phyloP scores from a whole-genome alignment of 1,140 invertebrate species.

The Physella acuta region DNA sequence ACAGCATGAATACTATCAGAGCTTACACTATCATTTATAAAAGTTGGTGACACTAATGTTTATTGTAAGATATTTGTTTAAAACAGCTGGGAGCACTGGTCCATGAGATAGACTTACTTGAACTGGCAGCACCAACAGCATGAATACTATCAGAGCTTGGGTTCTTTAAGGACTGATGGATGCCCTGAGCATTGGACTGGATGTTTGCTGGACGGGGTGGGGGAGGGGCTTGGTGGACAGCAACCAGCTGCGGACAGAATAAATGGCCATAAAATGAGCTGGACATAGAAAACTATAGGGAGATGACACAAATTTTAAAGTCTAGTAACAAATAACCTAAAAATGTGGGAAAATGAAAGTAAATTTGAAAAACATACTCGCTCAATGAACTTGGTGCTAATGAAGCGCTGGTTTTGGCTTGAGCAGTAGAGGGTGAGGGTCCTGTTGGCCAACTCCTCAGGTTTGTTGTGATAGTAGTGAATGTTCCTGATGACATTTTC shows the following conservation, averaged over 20 bases:
- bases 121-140: conserved; percentile 29
- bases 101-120: conserved; percentile 33
- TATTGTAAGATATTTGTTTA: too few species aligned
- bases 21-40: too few species aligned
- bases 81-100: too few species aligned
- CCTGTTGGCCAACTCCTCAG: conserved; percentile 83
- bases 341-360: too few species aligned
- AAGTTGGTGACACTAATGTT: too few species aligned
- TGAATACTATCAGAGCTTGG: conserved; percentile 8
- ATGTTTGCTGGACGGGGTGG: conserved; percentile 21
- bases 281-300: too few species aligned
- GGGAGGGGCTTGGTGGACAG: conserved; percentile 31
- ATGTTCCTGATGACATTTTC: conserved; percentile 81
- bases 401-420: conserved; percentile 87
- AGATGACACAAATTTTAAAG: too few species aligned
- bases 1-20: too few species aligned
- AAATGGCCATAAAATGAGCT: too few species aligned
- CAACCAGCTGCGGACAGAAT: conserved; percentile 36
- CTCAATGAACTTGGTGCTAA: conserved; percentile 91
- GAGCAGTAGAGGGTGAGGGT: conserved; percentile 93
- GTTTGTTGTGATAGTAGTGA: conserved; percentile 86
- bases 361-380: conserved; percentile 67
- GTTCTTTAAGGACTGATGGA: conserved; percentile 13
- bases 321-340: too few species aligned
- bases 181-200: conserved; percentile 23